These are phyloP conservation scores for Cataglyphis altisquamis DNA, from an alignment of 2,888 invertebrate genomes.

Conservation along the genomic window DNA sequence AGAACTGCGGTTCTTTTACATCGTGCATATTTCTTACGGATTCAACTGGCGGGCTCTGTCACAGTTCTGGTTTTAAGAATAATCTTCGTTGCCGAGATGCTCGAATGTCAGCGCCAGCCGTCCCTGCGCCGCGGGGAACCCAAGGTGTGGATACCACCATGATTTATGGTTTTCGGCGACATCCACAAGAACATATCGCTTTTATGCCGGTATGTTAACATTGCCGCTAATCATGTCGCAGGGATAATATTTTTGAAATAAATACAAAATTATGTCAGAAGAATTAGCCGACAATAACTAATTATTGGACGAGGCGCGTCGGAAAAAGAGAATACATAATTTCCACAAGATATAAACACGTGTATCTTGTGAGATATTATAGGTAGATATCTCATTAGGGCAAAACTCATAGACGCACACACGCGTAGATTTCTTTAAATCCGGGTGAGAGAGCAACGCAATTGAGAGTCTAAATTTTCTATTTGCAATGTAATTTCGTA, in stretches of 20 bases:
- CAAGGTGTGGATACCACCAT: constrained; percentile 31
- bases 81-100: constrained; percentile 75
- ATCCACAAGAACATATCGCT: constrained; percentile 2
- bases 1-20: constrained; percentile 6
- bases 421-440: constrained; percentile 25
- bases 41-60: constrained; percentile 1
- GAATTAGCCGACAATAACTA: not conserved
- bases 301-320: not conserved
- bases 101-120: constrained; percentile 72
- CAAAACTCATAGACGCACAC: not conserved
- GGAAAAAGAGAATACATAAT: not conserved
- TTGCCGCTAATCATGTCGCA: constrained; percentile 28
- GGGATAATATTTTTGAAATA: not conserved
- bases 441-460: not conserved
- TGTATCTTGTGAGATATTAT: not conserved
- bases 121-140: constrained; percentile 72
- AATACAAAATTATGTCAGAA: constrained; percentile 6
- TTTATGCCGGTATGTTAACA: constrained; percentile 15
- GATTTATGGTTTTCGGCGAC: constrained; percentile 39
- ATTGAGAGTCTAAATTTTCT: not conserved
- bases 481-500: constrained; percentile 38
- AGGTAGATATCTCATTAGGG: not conserved
- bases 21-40: constrained; percentile 36
- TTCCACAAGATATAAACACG: not conserved
- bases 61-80: constrained; percentile 44